Base-by-base conservation (phyloP, 2,888 invertebrate species). In the Ptychoptera albimana region DNA sequence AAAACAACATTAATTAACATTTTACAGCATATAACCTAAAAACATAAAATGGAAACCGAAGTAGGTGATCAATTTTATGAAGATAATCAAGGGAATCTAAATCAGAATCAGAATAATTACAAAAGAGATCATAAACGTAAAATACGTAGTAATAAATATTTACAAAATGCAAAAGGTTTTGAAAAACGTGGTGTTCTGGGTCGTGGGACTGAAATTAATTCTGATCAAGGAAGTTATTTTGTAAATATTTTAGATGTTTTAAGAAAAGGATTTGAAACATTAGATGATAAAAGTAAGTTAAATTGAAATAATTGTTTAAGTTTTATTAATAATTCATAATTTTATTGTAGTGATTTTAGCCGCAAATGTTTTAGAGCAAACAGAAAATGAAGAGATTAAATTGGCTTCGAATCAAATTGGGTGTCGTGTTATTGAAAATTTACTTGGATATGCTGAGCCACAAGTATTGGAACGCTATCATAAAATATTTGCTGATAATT, bases 351-450 rank as follows among this genome's bases (percentile, higher is more conserved):
- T 59, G 0, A 57, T 53, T 36, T 61, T 87, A 56, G 80, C 79
- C 0, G 76, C 79, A 52, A 87, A 86, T 58, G 82, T 85, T 0
- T 72, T 86, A 45, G 77, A 79, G 50, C 73, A 82, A 55, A 82
- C 81, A 0, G 68, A 71, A 49, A 76, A 71, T 0, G 73, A 78
- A 49, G 88, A 88, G 63, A 61, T 84, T 0, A 73, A 81, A 36
- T 73, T 79, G 36, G 73, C 81, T 0, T 77, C 79, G 7, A 89
- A 89, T 64, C 87, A 88, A 62, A 70, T 88, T 0, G 84, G 83
- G 0, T 85, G 82, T 41, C 69, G 83, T 50, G 78, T 82, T 0
- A 65, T 89, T 2, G 88, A 89, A 56, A 69, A 74, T n/a, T 64
- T 88, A 0, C 60, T 88, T 1, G 80, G 81, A 1, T 78, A 74